Percentiles rank a stretch among this genome's conserved stretches.
These are phyloP conservation scores for Protaetia brevitarsis DNA, from an alignment of 1,140 invertebrate genomes.

Conservation along the genomic window DNA sequence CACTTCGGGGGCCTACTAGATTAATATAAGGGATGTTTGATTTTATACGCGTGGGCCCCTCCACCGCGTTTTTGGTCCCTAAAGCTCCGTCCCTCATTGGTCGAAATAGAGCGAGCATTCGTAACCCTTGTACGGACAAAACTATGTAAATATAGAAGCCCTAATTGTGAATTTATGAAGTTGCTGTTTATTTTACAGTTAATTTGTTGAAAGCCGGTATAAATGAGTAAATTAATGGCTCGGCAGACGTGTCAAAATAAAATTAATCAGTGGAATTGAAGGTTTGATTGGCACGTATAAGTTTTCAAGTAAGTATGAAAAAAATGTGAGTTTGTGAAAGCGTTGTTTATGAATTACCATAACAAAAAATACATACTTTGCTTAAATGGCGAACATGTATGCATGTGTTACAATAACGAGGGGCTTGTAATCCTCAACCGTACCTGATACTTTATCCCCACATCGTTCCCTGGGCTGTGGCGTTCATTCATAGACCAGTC, in stretches of 20 bases:
- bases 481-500: neutral
- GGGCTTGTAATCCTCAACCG: conserved; percentile 6
- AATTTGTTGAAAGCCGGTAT: neutral
- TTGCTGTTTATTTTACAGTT: conserved; percentile 11
- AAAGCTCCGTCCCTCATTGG: conserved; percentile 30
- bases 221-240: neutral
- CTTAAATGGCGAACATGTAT: neutral
- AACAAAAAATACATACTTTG: neutral
- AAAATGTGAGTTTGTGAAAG: neutral
- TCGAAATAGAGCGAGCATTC: conserved; percentile 19
- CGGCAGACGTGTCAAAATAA: neutral
- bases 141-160: conserved; percentile 27
- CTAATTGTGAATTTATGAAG: conserved; percentile 28
- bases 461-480: neutral
- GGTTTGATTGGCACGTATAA: too few relatives aligned
- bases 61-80: conserved; percentile 17
- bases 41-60: conserved; percentile 30
- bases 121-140: conserved; percentile 25
- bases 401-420: too few relatives aligned
- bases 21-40: conserved; percentile 24
- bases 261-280: too few relatives aligned
- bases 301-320: neutral
- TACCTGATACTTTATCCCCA: conserved; percentile 5
- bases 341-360: neutral
- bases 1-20: conserved; percentile 23